Base-by-base conservation (phyloP, 1,140 invertebrate genomes). In the Drosophila eugracilis region DNA sequence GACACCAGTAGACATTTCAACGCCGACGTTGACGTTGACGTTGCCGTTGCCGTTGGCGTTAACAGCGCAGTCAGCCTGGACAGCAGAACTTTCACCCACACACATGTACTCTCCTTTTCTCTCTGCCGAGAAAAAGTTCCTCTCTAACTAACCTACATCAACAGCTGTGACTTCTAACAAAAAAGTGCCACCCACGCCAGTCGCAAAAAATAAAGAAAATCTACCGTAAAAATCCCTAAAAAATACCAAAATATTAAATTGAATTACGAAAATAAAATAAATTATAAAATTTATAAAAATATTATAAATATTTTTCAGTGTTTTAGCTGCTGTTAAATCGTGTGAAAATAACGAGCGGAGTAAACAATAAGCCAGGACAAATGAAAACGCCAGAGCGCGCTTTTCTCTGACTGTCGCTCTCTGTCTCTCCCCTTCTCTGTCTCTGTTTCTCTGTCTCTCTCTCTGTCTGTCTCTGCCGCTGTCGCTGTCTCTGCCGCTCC, bases 81-180 rank as follows among this genome's bases (percentile, higher is more conserved):
- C 63, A 47, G 69, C 62, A 36, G 21, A n/a, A 21, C 26, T 44
- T 39, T 41, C 26, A 50, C 32, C 36, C 63, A 7, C 41, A 10
- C 14, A 19, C 39, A 24, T 50, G 36, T 26, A 66, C 30, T 12
- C 19, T 32, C 44, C 17, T 37, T 57, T 30, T 49, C 22, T 30
- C 34, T 41, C 62, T 45, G 15, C 24, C n/a, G n/a, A n/a, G n/a
- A 19, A n/a, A 34, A 36, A 12, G 10, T 10, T 10, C 28, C 39
- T 39, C 49, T 42, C 52, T 39, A 88, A 88, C 83, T 88, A 88
- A 88, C 83, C 83, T 88, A 88, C 83, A 88, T 89, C 83, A 88
- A 88, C 83, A 88, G 83, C 83, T 88, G 83, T 86, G 67, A 59
- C 45, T 36, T 45, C 49, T 12, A 24, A n/a, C n/a, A 41, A 17